These are phyloP conservation scores for Coccyzus lansbergi DNA, from an alignment of 2,797 vertebrate genomes.

Conservation along the genomic window DNA sequence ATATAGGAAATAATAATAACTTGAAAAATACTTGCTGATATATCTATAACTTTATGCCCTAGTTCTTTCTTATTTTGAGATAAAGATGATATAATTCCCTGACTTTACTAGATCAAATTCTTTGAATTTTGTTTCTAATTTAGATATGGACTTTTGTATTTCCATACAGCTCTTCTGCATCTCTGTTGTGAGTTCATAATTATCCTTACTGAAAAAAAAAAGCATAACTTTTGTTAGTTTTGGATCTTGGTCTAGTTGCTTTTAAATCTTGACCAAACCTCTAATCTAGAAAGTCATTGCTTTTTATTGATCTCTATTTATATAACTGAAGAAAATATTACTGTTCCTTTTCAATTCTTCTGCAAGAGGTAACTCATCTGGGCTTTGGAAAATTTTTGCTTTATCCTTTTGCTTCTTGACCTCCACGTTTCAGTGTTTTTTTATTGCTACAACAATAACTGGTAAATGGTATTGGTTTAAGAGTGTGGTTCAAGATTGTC, in stretches of 20 bases:
- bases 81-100: neutral
- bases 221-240: neutral
- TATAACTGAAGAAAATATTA: neutral
- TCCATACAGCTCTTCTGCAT: neutral
- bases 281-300: neutral
- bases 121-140: neutral
- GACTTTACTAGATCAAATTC: neutral
- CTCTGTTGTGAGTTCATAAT: neutral
- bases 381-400: neutral
- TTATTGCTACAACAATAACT: neutral
- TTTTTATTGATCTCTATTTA: constrained; percentile 11
- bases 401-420: neutral
- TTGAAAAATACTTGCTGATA: neutral
- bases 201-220: neutral
- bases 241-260: neutral
- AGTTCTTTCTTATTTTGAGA: neutral
- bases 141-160: neutral
- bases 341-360: neutral
- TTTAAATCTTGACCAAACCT: neutral
- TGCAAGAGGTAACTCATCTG: constrained; percentile 11
- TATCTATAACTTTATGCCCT: neutral
- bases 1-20: neutral
- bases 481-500: neutral
- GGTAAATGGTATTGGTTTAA: neutral
- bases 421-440: neutral